Conservation (phyloP, 2,888 invertebrate genomes). For the Carpatolechia fugitivella region DNA sequence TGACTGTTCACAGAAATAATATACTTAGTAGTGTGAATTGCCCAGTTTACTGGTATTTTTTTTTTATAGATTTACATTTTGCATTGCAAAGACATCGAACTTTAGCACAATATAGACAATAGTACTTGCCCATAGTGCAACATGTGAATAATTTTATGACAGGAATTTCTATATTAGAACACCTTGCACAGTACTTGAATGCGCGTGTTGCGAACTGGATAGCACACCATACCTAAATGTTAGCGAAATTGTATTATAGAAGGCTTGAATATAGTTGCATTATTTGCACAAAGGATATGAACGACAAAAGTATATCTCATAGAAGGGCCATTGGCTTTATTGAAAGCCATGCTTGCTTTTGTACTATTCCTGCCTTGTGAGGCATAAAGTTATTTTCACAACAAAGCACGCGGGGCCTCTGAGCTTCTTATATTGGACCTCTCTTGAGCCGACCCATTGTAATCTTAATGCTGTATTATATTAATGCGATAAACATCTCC, state of each 20-base stretch:
- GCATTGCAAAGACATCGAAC: too few species aligned
- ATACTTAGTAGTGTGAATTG: too few species aligned
- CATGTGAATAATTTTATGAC: not conserved
- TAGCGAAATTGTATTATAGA: constrained; percentile 5
- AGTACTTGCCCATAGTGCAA: not conserved
- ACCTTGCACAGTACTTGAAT: constrained; percentile 9
- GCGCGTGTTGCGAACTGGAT: not conserved
- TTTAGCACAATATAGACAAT: too few species aligned
- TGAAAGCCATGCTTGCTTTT: constrained; percentile 63
- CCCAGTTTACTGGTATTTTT: too few species aligned
- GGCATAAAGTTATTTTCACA: constrained; percentile 77
- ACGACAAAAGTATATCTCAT: constrained; percentile 58
- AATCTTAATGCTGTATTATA: constrained; percentile 77
- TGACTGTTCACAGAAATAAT: too few species aligned
- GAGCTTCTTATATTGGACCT: constrained; percentile 76
- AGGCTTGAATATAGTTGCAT: constrained; percentile 50
- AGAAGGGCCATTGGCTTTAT: constrained; percentile 68
- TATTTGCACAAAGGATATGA: constrained; percentile 63
- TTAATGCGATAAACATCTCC: constrained; percentile 78
- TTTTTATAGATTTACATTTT: too few species aligned
- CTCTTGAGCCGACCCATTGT: constrained; percentile 75
- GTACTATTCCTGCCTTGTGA: constrained; percentile 64
- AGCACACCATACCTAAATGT: constrained; percentile 13
- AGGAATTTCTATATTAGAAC: not conserved
- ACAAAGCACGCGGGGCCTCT: constrained; percentile 68